phyloP scores from a whole-genome alignment of 1,140 invertebrate genomes.

The Procambarus virginalis region DNA sequence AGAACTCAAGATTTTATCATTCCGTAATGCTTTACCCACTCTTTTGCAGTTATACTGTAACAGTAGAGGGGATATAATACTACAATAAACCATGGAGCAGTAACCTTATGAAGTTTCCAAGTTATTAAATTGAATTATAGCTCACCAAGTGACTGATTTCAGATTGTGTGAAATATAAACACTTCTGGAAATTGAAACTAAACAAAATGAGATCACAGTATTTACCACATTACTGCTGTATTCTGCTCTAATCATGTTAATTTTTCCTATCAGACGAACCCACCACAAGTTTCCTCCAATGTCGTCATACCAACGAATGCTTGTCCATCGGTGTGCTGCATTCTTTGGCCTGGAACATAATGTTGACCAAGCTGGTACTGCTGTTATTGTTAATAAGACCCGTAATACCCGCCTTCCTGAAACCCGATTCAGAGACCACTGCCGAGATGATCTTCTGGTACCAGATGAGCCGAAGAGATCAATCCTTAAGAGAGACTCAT shows the following conservation, averaged over 20 bases:
- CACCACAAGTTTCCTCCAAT: constrained; percentile 90
- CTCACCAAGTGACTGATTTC: too few species aligned
- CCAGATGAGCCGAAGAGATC: constrained; percentile 82
- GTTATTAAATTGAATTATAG: too few species aligned
- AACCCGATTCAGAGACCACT: constrained; percentile 78
- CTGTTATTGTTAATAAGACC: constrained; percentile 88
- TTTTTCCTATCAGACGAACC: constrained; percentile 74
- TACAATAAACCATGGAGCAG: too few species aligned
- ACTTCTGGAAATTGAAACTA: too few species aligned
- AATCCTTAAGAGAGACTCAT: constrained; percentile 88
- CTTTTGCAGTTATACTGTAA: not conserved
- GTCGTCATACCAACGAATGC: constrained; percentile 95
- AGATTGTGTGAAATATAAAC: too few species aligned
- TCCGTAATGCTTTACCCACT: not conserved
- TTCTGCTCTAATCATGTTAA: not conserved
- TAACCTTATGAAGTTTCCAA: too few species aligned
- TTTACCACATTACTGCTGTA: too few species aligned
- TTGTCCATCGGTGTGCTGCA: constrained; percentile 93
- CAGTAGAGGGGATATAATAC: too few species aligned
- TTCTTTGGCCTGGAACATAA: constrained; percentile 96
- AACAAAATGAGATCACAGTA: too few species aligned
- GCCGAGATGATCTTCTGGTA: constrained; percentile 76
- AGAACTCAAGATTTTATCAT: not conserved
- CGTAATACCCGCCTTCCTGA: constrained; percentile 85
- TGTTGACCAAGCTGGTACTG: constrained; percentile 88